Conservation (phyloP, 2,113 vertebrate genomes). For the Hippocampus abdominalis region DNA sequence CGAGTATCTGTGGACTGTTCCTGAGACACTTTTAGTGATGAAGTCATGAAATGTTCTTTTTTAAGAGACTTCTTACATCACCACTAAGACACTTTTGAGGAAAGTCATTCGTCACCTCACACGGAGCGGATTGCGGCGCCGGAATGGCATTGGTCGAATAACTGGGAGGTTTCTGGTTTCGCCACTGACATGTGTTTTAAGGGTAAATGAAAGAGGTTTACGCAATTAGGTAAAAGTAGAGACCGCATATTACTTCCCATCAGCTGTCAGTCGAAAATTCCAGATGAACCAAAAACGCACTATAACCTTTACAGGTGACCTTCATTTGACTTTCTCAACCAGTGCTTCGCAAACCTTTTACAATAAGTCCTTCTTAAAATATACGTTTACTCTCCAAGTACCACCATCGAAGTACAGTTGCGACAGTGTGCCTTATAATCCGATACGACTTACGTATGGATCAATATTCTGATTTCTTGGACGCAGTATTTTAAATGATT, state of each 20-base stretch:
- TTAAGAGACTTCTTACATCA: constrained; percentile 39
- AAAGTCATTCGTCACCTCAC: constrained; percentile 27
- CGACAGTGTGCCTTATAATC: too few species aligned
- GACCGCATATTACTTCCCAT: neutral
- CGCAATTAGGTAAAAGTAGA: neutral
- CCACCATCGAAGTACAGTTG: too few species aligned
- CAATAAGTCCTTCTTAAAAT: too few species aligned
- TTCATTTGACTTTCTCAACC: too few species aligned
- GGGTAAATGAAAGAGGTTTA: neutral
- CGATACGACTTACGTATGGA: too few species aligned
- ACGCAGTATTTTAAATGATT: too few species aligned
- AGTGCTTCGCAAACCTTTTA: too few species aligned
- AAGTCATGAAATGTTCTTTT: constrained; percentile 32
- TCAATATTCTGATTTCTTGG: too few species aligned
- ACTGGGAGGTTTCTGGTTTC: constrained; percentile 3
- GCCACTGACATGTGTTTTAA: neutral
- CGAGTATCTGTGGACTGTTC: constrained; percentile 41
- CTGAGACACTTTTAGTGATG: constrained; percentile 52
- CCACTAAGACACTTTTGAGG: constrained; percentile 12
- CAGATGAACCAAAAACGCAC: too few species aligned
- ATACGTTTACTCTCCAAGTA: too few species aligned
- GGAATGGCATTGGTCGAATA: neutral
- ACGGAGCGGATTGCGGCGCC: neutral
- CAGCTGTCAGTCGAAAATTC: too few species aligned
- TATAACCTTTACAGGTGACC: too few species aligned